Conservation (phyloP, 2,888 invertebrate species). For the Lamproptera curius region DNA sequence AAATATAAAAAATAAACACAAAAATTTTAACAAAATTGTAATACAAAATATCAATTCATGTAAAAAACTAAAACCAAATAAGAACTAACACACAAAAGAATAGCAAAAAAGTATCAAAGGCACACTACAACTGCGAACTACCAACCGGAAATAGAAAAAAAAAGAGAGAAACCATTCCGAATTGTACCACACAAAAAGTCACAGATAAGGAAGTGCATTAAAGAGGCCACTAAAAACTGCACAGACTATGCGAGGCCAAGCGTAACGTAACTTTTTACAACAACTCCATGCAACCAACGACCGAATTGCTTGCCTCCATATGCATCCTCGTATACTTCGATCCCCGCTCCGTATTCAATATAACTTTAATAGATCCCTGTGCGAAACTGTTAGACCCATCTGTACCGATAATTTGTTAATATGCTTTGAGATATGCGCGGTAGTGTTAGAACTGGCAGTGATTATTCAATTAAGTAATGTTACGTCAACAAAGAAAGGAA, state of each 20-base stretch:
- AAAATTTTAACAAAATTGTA: too few species aligned
- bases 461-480: constrained; percentile 1
- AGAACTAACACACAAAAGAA: not conserved
- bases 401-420: constrained; percentile 35
- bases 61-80: not conserved
- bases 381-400: constrained; percentile 68
- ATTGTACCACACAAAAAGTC: constrained; percentile 15
- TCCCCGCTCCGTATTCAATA: constrained; percentile 45
- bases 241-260: constrained; percentile 13
- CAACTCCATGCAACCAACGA: constrained; percentile 45
- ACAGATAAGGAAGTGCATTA: not conserved
- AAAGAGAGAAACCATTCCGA: too few species aligned
- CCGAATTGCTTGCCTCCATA: constrained; percentile 71
- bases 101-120: not conserved
- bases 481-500: too few species aligned
- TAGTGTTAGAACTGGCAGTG: constrained; percentile 5
- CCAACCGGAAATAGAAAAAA: not conserved
- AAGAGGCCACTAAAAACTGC: constrained; percentile 4
- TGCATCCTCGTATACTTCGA: constrained; percentile 69
- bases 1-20: too few species aligned
- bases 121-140: constrained; percentile 1
- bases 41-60: too few species aligned
- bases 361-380: constrained; percentile 57
- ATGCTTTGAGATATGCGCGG: constrained; percentile 34
- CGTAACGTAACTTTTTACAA: not conserved